phyloP scores from a whole-genome alignment of 1,140 invertebrate genomes.

The Antheraea pernyi region DNA sequence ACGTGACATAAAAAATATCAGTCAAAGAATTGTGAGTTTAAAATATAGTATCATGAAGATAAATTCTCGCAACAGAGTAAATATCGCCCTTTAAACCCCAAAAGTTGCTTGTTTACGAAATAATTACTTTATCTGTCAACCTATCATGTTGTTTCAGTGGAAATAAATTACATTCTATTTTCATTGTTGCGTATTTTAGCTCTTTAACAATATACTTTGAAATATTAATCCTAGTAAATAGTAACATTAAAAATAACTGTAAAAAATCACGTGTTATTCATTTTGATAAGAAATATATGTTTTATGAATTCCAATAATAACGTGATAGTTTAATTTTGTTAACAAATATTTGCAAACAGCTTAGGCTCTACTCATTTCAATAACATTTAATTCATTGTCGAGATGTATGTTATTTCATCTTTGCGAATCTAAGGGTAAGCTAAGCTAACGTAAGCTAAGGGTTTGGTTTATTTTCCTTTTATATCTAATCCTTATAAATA shows the following conservation, averaged over 20 bases:
- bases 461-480: no score
- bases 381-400: not conserved
- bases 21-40: not conserved
- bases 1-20: not conserved
- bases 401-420: not conserved
- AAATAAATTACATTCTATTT: constrained; percentile 1
- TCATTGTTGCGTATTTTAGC: not conserved
- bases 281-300: not conserved
- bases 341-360: not conserved
- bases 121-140: not conserved
- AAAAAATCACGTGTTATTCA: not conserved
- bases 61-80: not conserved
- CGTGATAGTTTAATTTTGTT: not conserved
- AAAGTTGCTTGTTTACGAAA: not conserved
- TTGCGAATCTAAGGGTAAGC: no score
- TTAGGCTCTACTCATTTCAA: not conserved
- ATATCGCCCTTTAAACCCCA: not conserved
- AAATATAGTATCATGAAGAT: not conserved
- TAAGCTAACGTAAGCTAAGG: no score
- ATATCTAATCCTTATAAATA: no score
- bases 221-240: not conserved
- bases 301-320: no score
- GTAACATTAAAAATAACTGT: not conserved
- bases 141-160: not conserved
- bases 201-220: not conserved